Percentiles rank a stretch among this genome's conserved stretches.
phyloP scores from a whole-genome alignment of 2,797 vertebrate genomes.

The Nannoperca obscura region DNA sequence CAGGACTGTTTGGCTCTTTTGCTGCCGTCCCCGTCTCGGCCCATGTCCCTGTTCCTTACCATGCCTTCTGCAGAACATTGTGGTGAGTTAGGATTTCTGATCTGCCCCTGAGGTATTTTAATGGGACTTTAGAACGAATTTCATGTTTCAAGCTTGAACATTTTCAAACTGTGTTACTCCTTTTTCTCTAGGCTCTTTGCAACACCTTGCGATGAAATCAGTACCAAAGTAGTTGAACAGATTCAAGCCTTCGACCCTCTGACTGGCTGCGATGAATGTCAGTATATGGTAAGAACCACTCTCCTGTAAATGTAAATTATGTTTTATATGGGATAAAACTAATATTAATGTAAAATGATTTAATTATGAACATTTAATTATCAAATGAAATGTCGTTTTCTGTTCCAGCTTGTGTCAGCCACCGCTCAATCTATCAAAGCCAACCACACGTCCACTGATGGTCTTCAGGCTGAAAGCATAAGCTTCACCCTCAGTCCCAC shows the following conservation, averaged over 20 bases:
- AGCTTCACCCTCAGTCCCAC: conserved; percentile 39
- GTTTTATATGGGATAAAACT: not conserved
- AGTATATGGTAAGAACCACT: conserved; percentile 41
- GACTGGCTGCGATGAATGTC: conserved; percentile 25
- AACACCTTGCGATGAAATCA: conserved; percentile 49
- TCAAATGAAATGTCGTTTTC: not conserved
- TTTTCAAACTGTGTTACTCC: not conserved
- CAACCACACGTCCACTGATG: conserved; percentile 60
- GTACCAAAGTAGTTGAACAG: conserved; percentile 35
- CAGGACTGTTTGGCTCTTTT: conserved; percentile 22
- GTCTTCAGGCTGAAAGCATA: conserved; percentile 48
- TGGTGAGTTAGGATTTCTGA: conserved; percentile 42
- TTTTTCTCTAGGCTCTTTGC: conserved; percentile 52
- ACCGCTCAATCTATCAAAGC: conserved; percentile 19
- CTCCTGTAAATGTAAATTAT: not conserved
- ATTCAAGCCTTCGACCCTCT: conserved; percentile 42
- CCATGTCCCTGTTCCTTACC: conserved; percentile 8
- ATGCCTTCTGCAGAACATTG: conserved; percentile 50
- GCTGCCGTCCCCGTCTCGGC: not conserved
- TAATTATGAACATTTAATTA: too few relatives aligned
- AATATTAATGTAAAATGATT: not conserved
- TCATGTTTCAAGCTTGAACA: not conserved
- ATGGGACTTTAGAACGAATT: not conserved
- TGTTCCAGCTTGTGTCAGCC: conserved; percentile 54
- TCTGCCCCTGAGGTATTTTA: not conserved